A percentile compares a stretch with the other conserved stretches of the same genome.
Conservation (phyloP, 2,888 invertebrate genomes). For the Kryphioiulus occultus region DNA sequence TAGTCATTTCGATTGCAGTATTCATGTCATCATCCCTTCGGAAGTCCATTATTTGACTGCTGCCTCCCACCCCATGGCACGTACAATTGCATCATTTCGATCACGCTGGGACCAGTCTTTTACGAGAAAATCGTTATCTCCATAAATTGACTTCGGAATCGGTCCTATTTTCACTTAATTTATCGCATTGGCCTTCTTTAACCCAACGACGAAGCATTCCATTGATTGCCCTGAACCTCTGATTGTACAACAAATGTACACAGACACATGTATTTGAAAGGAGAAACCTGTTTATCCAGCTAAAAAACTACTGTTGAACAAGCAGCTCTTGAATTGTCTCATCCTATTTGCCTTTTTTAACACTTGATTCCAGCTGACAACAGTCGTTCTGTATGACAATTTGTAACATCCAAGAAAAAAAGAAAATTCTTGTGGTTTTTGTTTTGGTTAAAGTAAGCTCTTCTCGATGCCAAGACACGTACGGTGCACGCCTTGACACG, state of each 20-base stretch:
- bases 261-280: too few relatives aligned
- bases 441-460: not conserved
- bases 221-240: too few relatives aligned
- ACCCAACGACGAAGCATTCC: not conserved
- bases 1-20: not conserved
- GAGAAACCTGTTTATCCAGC: not conserved
- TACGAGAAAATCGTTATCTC: not conserved
- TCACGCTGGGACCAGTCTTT: not conserved
- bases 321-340: too few relatives aligned
- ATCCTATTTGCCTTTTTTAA: not conserved
- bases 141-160: not conserved
- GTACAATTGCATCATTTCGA: not conserved
- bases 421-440: not conserved
- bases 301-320: not conserved
- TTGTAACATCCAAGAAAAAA: not conserved
- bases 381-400: not conserved
- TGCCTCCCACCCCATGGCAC: not conserved
- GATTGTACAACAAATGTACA: too few relatives aligned
- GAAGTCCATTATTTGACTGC: not conserved
- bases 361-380: slow-evolving; percentile 9
- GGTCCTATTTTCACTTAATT: not conserved
- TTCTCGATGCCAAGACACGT: not conserved
- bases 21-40: not conserved
- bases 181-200: not conserved
- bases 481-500: too few relatives aligned